Percentiles rank a stretch among this genome's conserved stretches.
Conservation (phyloP, 2,888 invertebrate genomes). For the Teleogryllus oceanicus region DNA sequence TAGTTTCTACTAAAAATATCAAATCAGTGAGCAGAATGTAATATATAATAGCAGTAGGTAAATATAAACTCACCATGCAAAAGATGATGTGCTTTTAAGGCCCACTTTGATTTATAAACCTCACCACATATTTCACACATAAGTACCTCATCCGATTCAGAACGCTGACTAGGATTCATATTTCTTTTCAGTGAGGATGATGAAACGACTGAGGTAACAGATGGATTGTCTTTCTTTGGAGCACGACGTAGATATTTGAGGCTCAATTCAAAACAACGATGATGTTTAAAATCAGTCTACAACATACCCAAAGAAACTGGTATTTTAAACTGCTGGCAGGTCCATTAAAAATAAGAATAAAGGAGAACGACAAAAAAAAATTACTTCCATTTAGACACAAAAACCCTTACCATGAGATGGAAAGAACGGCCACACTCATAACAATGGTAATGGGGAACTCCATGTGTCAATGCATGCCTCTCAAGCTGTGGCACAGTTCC, state of each 20-base stretch:
- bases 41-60: too few relatives aligned
- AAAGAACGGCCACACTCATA: constrained; percentile 37
- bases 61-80: constrained; percentile 42
- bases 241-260: neutral
- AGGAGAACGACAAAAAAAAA: too few relatives aligned
- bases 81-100: constrained; percentile 50
- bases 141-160: constrained; percentile 30
- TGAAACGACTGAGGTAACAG: neutral
- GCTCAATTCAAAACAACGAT: neutral
- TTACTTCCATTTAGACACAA: too few relatives aligned
- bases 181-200: constrained; percentile 25
- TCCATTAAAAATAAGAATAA: too few relatives aligned
- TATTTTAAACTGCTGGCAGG: too few relatives aligned
- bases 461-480: constrained; percentile 36
- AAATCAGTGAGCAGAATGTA: too few relatives aligned
- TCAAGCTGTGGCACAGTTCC: constrained; percentile 33
- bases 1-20: too few relatives aligned
- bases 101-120: constrained; percentile 47
- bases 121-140: constrained; percentile 53
- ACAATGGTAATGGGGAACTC: constrained; percentile 36
- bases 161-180: constrained; percentile 31
- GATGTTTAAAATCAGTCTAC: neutral
- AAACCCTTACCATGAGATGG: constrained; percentile 34
- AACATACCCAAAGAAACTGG: neutral
- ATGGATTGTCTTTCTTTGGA: constrained; percentile 19